phyloP scores from a whole-genome alignment of 2,113 vertebrate genomes.

The Gnathonemus echidnorhynchus region DNA sequence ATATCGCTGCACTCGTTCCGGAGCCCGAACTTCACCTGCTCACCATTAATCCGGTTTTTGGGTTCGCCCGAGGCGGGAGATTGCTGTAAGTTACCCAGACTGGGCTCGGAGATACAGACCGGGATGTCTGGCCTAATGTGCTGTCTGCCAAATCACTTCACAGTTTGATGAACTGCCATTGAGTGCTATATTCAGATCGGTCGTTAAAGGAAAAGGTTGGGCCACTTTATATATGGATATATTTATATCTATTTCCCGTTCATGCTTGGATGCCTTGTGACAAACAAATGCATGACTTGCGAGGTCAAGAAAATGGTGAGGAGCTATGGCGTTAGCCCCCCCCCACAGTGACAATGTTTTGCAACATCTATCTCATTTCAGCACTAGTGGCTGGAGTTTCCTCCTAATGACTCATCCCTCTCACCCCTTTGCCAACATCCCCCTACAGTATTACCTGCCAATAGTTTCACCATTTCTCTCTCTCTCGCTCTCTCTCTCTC shows the following conservation, averaged over 20 bases:
- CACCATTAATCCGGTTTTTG: background rate
- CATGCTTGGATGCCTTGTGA: background rate
- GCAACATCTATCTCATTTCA: conserved; percentile 22
- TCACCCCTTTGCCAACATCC: background rate
- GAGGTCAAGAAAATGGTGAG: conserved; percentile 51
- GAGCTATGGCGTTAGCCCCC: conserved; percentile 16
- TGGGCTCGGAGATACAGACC: background rate
- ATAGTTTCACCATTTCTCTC: background rate
- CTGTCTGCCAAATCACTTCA: background rate
- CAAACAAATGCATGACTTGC: background rate
- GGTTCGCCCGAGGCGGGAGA: background rate
- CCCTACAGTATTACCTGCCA: background rate
- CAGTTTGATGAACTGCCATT: background rate
- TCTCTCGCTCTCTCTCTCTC: background rate
- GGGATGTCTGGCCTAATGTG: background rate
- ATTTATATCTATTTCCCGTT: background rate
- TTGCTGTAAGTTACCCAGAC: background rate
- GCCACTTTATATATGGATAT: background rate
- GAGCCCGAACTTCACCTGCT: background rate
- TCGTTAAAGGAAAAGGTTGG: background rate
- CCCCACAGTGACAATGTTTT: conserved; percentile 44
- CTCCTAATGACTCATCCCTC: conserved; percentile 40
- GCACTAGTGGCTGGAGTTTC: conserved; percentile 25
- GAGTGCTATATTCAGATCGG: background rate
- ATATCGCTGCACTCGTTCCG: background rate